These are phyloP conservation scores for Buceros bicornis DNA, from an alignment of 2,797 vertebrate species.

Conservation along the genomic window DNA sequence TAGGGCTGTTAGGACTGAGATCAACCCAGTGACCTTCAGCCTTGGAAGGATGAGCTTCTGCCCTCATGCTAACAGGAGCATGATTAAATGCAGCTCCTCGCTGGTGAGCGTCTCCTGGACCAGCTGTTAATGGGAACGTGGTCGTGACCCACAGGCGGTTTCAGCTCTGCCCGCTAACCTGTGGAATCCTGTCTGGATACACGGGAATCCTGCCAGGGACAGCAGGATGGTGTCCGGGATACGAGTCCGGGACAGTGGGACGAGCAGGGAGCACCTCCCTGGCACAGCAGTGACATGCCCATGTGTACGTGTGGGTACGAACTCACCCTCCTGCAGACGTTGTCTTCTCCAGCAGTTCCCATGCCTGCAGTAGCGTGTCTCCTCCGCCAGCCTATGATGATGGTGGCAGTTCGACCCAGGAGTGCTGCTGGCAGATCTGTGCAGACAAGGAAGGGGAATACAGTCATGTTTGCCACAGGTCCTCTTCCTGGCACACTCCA, in stretches of 20 bases:
- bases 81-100: background rate
- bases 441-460: fast-evolving
- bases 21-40: background rate
- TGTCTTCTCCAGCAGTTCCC: fast-evolving
- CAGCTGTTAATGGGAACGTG: background rate
- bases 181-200: background rate
- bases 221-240: background rate
- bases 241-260: background rate
- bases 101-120: background rate
- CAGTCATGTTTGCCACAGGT: fast-evolving
- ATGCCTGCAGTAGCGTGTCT: no score
- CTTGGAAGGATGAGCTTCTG: background rate
- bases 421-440: background rate
- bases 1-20: fast-evolving
- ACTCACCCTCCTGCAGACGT: background rate
- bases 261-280: background rate
- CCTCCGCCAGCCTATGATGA: no score
- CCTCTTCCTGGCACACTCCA: background rate
- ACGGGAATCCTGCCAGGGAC: background rate
- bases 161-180: background rate
- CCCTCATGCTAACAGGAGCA: background rate
- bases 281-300: no score
- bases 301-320: fast-evolving
- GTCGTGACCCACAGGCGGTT: background rate
- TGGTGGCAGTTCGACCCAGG: no score